phyloP scores from a whole-genome alignment of 1,140 invertebrate species.

The Drosophila santomea region DNA sequence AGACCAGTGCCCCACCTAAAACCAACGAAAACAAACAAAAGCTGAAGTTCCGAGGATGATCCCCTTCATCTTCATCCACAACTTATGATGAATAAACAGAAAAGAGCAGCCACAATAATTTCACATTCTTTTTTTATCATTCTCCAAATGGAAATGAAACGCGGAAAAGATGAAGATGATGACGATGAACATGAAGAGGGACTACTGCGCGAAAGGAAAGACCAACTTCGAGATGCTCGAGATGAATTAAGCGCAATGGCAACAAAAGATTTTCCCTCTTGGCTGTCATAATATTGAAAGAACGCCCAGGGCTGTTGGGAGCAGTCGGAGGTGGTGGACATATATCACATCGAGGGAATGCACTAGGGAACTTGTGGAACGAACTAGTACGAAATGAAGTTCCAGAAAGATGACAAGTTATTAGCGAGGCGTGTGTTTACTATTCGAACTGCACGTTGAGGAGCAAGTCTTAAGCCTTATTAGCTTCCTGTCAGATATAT shows the following conservation, averaged over 20 bases:
- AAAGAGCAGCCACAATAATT: constrained; percentile 70
- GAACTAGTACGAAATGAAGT: constrained; percentile 35
- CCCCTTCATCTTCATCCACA: constrained; percentile 5
- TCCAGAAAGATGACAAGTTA: constrained; percentile 71
- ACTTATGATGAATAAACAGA: constrained; percentile 64
- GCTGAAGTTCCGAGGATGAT: constrained; percentile 21
- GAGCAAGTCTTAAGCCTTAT: constrained; percentile 20
- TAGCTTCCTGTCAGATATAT: constrained; percentile 39
- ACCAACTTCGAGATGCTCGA: constrained; percentile 70
- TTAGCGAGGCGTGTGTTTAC: constrained; percentile 51
- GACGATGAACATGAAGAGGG: constrained; percentile 25
- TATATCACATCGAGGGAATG: constrained; percentile 3
- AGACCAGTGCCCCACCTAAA: neutral
- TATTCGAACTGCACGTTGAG: constrained; percentile 3
- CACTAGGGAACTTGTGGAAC: neutral
- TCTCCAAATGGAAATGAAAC: constrained; percentile 71
- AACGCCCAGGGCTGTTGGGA: constrained; percentile 20
- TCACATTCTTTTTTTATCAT: constrained; percentile 57
- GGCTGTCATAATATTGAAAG: constrained; percentile 61
- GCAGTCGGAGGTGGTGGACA: constrained; percentile 1
- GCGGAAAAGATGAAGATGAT: constrained; percentile 32
- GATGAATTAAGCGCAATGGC: constrained; percentile 60
- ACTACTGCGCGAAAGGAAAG: constrained; percentile 25
- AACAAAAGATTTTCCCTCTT: constrained; percentile 71
- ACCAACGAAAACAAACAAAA: constrained; percentile 43